Percentiles rank a stretch among this genome's conserved stretches.
Conservation (phyloP, 2,888 invertebrate species). For the Eupeodes latifasciatus region DNA sequence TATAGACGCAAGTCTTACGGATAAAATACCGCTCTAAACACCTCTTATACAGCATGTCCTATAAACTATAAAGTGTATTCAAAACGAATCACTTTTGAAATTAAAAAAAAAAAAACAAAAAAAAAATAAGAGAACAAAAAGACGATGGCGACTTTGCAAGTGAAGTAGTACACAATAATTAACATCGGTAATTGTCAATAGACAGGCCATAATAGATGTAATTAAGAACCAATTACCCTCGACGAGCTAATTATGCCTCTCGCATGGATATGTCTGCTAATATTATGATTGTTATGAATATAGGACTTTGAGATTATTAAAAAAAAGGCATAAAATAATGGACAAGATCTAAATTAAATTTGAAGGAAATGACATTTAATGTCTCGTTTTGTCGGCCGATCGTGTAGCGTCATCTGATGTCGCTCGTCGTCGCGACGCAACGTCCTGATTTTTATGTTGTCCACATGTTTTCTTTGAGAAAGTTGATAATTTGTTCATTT, state of each 20-base stretch:
- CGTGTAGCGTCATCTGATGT: too few relatives aligned
- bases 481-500: not conserved
- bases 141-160: slow-evolving; percentile 28
- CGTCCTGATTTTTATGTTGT: not conserved
- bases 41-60: slow-evolving; percentile 45
- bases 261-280: slow-evolving; percentile 13
- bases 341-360: not conserved
- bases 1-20: slow-evolving; percentile 16
- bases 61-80: slow-evolving; percentile 27
- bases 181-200: slow-evolving; percentile 81
- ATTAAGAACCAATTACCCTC: slow-evolving; percentile 82
- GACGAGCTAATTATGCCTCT: slow-evolving; percentile 53
- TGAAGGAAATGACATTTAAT: slow-evolving; percentile 5
- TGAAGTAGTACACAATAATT: slow-evolving; percentile 61
- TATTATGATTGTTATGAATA: not conserved
- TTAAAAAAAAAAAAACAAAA: slow-evolving; percentile 22
- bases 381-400: not conserved
- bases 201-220: slow-evolving; percentile 81
- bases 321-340: not conserved
- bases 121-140: not conserved
- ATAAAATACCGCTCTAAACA: slow-evolving; percentile 3
- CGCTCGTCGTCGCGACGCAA: too few relatives aligned
- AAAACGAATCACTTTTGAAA: slow-evolving; percentile 49
- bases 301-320: slow-evolving; percentile 33
- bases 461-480: not conserved